Base-by-base conservation (phyloP, 2,797 vertebrate genomes). In the Lepus townsendii region DNA sequence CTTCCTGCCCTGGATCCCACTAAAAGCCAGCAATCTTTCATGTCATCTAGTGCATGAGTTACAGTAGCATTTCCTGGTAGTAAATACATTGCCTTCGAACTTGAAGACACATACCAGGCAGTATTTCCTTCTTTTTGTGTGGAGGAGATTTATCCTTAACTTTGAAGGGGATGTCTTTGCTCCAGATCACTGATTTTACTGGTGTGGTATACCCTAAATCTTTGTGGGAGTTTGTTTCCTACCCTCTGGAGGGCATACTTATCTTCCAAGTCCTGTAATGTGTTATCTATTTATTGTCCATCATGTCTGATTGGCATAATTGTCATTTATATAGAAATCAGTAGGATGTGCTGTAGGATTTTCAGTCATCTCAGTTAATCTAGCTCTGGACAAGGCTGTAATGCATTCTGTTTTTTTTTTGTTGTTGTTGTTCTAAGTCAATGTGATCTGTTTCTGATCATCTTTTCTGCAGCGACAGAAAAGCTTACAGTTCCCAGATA, bases 341-440 rank as follows among this genome's bases (percentile, higher is more conserved):
- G 82, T 38, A 13, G 84, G n/a, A 35, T 72, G 27, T 22, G 52
- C 79, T 60, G 2, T 82, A 75, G 63, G 47, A 54, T 65, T 95
- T 86, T 71, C 83, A 88, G 50, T n/a, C 54, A 87, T 52, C 52
- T 20, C 83, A 69, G n/a, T 24, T 77, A 20, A 52, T 57, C 30
- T 27, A 75, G 79, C 54, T 79, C 26, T 11, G 30, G 17, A 35
- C 32, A 78, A 83, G 65, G 38, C 35, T 72, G 19, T 30, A 60
- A 54, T 83, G 7, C 22, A 54, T n/a, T 79, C 22, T 17, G n/a
- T 47, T 17, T 52, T 57, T 3, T 57, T 16, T 57, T 16, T 14
- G n/a, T n/a, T n/a, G n/a, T 14, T 90, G 32, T 95, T 85, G 66
- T 89, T 91, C 22, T 88, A 83, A 94, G 50, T 54, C n/a, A 90